Evolutionary conservation across 2,797 vertebrate species (phyloP).

Genomic region (Sebastes steindachneri): DNA sequence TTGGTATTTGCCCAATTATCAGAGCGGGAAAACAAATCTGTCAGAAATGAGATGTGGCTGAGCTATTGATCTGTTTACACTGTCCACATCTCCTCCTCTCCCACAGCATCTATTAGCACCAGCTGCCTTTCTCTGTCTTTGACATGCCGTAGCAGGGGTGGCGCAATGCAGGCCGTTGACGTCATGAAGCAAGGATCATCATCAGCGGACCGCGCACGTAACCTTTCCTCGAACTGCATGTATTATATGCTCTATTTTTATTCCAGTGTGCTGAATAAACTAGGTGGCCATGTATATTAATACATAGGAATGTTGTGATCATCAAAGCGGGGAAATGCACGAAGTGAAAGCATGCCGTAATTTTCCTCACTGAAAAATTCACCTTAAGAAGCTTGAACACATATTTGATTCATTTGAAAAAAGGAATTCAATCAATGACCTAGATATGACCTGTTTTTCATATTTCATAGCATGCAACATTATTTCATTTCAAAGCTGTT

Average conservation of each 20-base stretch:
- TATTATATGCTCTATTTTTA: not conserved
- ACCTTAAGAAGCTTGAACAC: not conserved
- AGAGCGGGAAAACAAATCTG: conserved; percentile 61
- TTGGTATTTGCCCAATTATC: conserved; percentile 67
- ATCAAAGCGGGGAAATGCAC: not conserved
- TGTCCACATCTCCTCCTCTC: conserved; percentile 16
- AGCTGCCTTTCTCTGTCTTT: not conserved
- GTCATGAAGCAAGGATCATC: not conserved
- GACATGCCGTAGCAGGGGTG: conserved; percentile 18
- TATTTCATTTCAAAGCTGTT: not conserved
- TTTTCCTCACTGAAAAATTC: not conserved
- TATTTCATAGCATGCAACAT: not conserved
- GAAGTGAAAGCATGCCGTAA: not conserved
- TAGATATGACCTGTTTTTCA: not conserved
- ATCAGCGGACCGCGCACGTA: not conserved
- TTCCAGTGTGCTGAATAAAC: not conserved
- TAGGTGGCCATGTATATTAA: not conserved
- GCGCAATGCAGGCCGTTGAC: not conserved
- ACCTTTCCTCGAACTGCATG: not conserved
- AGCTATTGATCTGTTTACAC: conserved; percentile 74
- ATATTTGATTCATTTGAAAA: not conserved
- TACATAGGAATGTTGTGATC: not conserved
- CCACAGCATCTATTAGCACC: conserved; percentile 35
- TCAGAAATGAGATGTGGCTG: conserved; percentile 60
- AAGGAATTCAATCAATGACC: not conserved